Conservation (phyloP, 2,797 vertebrate species). For the Sebastes oblongus region DNA sequence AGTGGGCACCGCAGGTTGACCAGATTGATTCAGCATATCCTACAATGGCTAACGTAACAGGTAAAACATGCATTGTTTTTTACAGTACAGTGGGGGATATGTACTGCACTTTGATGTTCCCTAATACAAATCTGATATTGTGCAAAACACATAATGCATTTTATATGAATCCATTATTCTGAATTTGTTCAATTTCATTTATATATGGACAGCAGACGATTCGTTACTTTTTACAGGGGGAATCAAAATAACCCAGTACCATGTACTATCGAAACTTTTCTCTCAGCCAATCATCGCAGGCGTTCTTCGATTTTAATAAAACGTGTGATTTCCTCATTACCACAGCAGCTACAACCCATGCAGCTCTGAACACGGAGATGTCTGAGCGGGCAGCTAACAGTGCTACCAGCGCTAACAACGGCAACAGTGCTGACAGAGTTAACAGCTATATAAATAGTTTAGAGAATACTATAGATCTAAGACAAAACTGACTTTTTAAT, state of each 20-base stretch:
- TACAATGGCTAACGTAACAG: neutral
- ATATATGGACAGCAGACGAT: too few relatives aligned
- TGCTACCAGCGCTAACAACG: neutral
- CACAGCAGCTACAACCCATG: neutral
- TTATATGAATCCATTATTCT: neutral
- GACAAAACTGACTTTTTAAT: neutral
- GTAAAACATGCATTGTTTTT: neutral
- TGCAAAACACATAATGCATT: neutral
- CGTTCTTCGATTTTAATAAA: neutral
- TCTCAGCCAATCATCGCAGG: neutral
- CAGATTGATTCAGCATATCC: neutral
- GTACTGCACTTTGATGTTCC: neutral
- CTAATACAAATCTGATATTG: neutral
- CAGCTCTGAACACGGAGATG: neutral
- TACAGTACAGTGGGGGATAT: too few relatives aligned
- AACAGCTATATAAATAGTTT: neutral
- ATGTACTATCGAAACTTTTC: too few relatives aligned
- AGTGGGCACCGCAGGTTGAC: neutral
- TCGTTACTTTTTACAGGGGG: rapidly evolving
- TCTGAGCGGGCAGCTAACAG: neutral
- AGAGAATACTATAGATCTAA: neutral
- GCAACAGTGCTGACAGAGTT: neutral
- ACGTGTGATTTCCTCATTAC: neutral
- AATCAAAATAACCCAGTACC: too few relatives aligned
- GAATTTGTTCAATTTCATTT: too few relatives aligned